Base-by-base conservation (phyloP, 35 echinoderm and acorn worm genomes). In the Nesometra sesokonis region DNA sequence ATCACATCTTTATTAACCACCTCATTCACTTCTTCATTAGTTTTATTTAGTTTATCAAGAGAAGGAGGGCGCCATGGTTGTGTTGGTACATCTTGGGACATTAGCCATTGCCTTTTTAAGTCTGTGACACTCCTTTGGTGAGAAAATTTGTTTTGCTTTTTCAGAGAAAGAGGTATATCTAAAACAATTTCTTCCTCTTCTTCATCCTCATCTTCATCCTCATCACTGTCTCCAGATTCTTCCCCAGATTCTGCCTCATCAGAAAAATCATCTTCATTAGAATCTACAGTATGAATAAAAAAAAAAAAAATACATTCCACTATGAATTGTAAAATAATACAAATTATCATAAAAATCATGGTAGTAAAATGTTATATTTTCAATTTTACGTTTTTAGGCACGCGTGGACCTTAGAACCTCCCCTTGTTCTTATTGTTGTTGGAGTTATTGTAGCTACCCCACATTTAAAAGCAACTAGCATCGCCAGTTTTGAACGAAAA, bases 11-110 rank as follows among this genome's bases (percentile, higher is more conserved):
- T 82, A 90, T 31, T 81, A 0, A 47, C 80, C 30, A 84, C 80
- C 27, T 93, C 93, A 5, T 77, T 78, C 29, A 78, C 86, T 31
- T 90, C 85, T 47, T 91, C 86, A n/a, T n/a, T n/a, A 0, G 82
- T 86, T 0, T 86, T 83, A 0, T 91, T 89, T 11, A 88, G 84
- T 21, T 93, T 85, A 3, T 90, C 88, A 27, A 67, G 52, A 19
- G 52, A 67, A 34, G 78, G 81, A 35, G 37, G 81, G 34, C 34
- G 34, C 76, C 46, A 80, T 85, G 46, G 81, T 43, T 33, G 39
- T 84, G 33, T 47, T 88, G 21, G 27, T 13, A 67, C 52, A 17
- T 9, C 52, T 67, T 67, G 52, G 2, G 52, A 67, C 52, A 67
- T 67, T 17, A 67, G 23, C 52, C 52, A 67, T 67, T 67, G 52